Evolutionary conservation across 2,797 vertebrate species (phyloP), one percentile per base, ranked within the genome.

Genomic region (Serranus cabrilla): DNA sequence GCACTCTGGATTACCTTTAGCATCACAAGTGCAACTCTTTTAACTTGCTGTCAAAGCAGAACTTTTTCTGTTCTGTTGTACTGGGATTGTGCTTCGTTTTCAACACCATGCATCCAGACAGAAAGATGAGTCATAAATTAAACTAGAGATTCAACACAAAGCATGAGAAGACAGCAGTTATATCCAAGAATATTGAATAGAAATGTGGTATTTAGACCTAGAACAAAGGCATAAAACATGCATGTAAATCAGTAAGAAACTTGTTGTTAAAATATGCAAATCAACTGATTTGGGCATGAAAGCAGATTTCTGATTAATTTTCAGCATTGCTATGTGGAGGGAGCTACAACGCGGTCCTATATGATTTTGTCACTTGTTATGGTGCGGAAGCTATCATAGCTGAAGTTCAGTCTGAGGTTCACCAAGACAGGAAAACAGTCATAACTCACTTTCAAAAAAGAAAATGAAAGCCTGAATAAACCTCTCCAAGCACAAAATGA

Each of bases 1-100:
- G 68, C 7, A 43, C 27, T 60, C 21, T 54, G 49, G 46, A 57
- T 83, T 74, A 78, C 62, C 58, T 74, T 67, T 68, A 69, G 56
- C 52, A 71, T 57, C 34, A 31, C n/a, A 37, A 68, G 27, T 56
- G 20, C 50, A 65, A 42, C 75, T 40, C 42, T 62, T 80, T 71
- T 37, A 51, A 69, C 43, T 52, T 3, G 2, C 27, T 1, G 10
- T 21, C 7, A 9, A 62, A 3, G 21, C 25, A 42, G 5, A 66
- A 71, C 43, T 40, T 68, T 59, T 75, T 8, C 34, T 47, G 18
- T 60, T 54, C 31, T 43, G 34, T 23, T 60, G 10, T 40, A 11
- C 23, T 13, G 8, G 37, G n/a, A 59, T 71, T n/a, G 11, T 12
- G 9, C 42, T 27, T 2, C 5, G 58, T 54, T 74, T 60, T 50